Evolutionary conservation across 2,113 vertebrate species (phyloP), one percentile per base, ranked within the genome.

Genomic region (Lycocorax pyrrhopterus): DNA sequence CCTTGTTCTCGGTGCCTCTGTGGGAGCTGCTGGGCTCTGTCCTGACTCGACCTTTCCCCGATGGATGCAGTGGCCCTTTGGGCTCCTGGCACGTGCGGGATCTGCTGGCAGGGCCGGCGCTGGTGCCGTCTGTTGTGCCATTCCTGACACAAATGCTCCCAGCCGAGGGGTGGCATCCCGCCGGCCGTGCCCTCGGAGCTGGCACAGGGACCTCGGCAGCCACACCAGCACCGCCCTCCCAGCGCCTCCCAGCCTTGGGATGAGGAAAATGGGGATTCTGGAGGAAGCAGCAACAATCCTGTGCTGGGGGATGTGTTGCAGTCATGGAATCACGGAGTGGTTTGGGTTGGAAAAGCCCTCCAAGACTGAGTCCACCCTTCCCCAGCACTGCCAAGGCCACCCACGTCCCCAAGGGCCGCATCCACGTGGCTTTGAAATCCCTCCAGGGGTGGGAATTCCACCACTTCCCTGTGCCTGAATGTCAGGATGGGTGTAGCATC

Each of bases 281-380:
- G 26, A 22, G 84, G n/a, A 9, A 19, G 53, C 69, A 41, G 74
- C 51, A 64, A 21, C 6, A 2, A 1, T 39, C 16, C 73, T 14
- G 4, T 3, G 6, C 9, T 6, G 29, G 53, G 49, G 51, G 18
- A 5, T 12, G 68, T 5, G 68, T 2, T 5, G 4, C 9, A 13
- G 0, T 5, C 3, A 0, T 6, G n/a, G 33, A 9, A 13, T 30
- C 59, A 21, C 16, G 2, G 43, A 1, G 0, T 5, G 29, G 2
- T 23, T 51, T 11, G 26, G 27, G 13, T 5, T n/a, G 74, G 73
- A 20, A 69, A 78, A 62, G 5, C 12, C 6, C 16, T 37, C 19
- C 53, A 2, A 4, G 67, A 1, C 0, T 9, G 27, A 44, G 37
- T 13, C 20, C 41, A 14, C 2, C 56, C 11, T 13, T 16, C 39